Percentiles rank a stretch among this genome's conserved stretches.
Conservation (phyloP, 2,888 invertebrate species). For the Drosophila yooni region DNA sequence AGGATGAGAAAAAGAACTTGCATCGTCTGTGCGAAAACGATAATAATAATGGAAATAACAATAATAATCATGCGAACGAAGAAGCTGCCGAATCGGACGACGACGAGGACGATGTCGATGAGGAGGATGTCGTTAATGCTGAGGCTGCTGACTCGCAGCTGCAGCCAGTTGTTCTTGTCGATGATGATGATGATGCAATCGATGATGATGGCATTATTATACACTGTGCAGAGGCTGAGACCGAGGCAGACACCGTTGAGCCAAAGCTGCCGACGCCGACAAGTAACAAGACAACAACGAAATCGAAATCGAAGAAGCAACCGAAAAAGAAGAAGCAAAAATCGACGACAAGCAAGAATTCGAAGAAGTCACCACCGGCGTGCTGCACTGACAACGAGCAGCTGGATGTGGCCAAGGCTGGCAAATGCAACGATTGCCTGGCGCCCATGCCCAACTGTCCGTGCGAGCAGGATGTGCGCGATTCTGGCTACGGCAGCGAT, state of each 20-base stretch:
- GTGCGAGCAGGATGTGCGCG: constrained; percentile 87
- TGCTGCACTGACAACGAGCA: constrained; percentile 43
- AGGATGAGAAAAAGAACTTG: constrained; percentile 86
- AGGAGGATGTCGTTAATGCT: constrained; percentile 77
- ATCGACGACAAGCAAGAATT: constrained; percentile 51
- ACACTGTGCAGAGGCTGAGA: constrained; percentile 37
- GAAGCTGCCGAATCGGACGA: constrained; percentile 71
- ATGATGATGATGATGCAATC: constrained; percentile 43
- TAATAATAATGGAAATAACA: constrained; percentile 30
- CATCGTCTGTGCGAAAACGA: constrained; percentile 70
- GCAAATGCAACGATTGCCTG: constrained; percentile 81
- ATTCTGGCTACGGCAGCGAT: constrained; percentile 95
- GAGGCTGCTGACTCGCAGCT: constrained; percentile 18
- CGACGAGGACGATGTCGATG: constrained; percentile 63
- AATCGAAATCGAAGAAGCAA: constrained; percentile 77
- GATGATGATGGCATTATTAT: constrained; percentile 74
- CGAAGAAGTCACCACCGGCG: constrained; percentile 31
- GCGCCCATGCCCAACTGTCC: constrained; percentile 82
- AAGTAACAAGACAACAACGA: constrained; percentile 59
- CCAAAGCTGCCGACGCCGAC: constrained; percentile 33
- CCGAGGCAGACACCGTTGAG: constrained; percentile 17
- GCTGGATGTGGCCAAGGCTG: constrained; percentile 43
- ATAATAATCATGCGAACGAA: constrained; percentile 49
- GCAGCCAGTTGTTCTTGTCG: constrained; percentile 9
- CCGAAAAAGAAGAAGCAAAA: constrained; percentile 79